These are phyloP conservation scores for Chitala chitala DNA, from an alignment of 2,113 vertebrate genomes.

Conservation along the genomic window DNA sequence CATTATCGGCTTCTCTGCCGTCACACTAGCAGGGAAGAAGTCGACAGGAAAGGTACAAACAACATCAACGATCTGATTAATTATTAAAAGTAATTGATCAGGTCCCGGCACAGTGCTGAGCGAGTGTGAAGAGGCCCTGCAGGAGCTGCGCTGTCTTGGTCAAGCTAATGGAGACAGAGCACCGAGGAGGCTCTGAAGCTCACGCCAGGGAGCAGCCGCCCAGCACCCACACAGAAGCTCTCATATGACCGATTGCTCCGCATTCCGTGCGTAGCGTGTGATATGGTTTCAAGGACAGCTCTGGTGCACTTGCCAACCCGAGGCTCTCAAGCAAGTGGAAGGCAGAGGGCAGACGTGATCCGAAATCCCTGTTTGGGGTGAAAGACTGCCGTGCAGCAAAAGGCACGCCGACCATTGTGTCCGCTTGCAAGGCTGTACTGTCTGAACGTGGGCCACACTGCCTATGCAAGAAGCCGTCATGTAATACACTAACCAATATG, in stretches of 20 bases:
- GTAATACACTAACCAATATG: constrained; percentile 8
- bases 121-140: neutral
- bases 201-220: neutral
- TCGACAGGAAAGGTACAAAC: neutral
- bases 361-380: neutral
- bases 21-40: neutral
- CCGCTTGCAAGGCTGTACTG: neutral
- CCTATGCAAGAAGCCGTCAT: neutral
- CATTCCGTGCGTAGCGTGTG: neutral
- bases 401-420: neutral
- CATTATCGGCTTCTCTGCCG: neutral
- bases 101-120: neutral
- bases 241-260: neutral
- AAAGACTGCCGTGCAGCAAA: neutral
- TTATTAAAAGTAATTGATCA: neutral
- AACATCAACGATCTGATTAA: neutral
- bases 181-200: neutral
- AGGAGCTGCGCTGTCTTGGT: neutral
- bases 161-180: neutral
- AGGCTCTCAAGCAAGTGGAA: neutral
- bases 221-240: too few species aligned
- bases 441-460: neutral
- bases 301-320: neutral
- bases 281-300: neutral
- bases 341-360: neutral